phyloP scores from a whole-genome alignment of 2,113 vertebrate genomes.

The Alligator sinensis region DNA sequence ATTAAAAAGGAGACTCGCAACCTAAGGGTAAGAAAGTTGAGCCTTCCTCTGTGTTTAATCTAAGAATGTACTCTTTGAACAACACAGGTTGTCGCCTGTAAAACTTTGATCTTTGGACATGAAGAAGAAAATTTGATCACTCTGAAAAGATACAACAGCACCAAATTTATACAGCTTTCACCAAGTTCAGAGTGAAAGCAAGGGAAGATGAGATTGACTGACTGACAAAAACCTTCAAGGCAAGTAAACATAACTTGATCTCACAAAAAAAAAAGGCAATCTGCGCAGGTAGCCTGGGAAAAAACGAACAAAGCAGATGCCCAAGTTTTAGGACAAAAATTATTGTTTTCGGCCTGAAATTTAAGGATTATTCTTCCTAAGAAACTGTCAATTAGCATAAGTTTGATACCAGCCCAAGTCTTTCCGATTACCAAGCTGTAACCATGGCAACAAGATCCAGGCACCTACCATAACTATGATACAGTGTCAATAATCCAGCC shows the following conservation, averaged over 20 bases:
- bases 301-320: background rate
- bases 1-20: background rate
- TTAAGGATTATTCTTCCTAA: constrained; percentile 66
- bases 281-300: background rate
- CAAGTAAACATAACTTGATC: constrained; percentile 25
- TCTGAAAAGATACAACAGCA: constrained; percentile 37
- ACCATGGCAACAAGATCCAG: constrained; percentile 73
- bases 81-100: background rate
- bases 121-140: constrained; percentile 30
- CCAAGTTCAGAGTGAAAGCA: constrained; percentile 28
- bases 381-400: constrained; percentile 76
- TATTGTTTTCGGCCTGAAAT: constrained; percentile 57
- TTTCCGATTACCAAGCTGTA: constrained; percentile 66
- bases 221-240: constrained; percentile 13
- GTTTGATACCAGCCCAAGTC: constrained; percentile 69
- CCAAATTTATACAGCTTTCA: constrained; percentile 33
- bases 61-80: background rate
- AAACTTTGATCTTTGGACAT: constrained; percentile 9
- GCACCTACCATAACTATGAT: constrained; percentile 76
- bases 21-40: background rate
- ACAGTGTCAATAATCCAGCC: constrained; percentile 71
- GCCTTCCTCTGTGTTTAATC: constrained; percentile 5
- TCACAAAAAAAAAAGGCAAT: constrained; percentile 24
- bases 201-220: background rate
- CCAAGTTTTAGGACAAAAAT: constrained; percentile 42